These are phyloP conservation scores for Atopsyche davidsoni DNA, from an alignment of 1,140 invertebrate species.

Conservation along the genomic window DNA sequence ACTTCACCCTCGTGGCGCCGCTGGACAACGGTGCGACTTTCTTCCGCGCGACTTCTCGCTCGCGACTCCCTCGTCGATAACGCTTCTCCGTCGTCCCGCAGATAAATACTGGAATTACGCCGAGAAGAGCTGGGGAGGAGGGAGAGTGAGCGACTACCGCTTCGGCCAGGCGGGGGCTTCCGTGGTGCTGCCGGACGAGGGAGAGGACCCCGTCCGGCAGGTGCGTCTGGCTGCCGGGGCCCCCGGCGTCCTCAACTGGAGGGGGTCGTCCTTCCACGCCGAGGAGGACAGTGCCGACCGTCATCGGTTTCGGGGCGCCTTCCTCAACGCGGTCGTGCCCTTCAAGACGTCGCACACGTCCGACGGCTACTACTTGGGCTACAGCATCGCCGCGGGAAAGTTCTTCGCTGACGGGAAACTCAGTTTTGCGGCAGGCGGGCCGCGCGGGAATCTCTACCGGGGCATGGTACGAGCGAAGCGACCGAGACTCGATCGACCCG, in stretches of 20 bases:
- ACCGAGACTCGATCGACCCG: neutral
- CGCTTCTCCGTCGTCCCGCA: too few species aligned
- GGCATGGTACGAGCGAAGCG: constrained; percentile 12
- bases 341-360: neutral
- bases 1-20: too few species aligned
- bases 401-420: constrained; percentile 35
- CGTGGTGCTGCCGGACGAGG: constrained; percentile 6
- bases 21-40: too few species aligned
- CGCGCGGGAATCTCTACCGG: constrained; percentile 31
- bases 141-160: constrained; percentile 1
- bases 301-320: neutral
- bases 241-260: constrained; percentile 42
- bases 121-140: neutral
- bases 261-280: constrained; percentile 32
- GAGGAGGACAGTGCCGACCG: neutral
- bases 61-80: too few species aligned
- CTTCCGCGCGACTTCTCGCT: too few species aligned
- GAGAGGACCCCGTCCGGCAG: neutral
- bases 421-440: constrained; percentile 45
- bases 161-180: constrained; percentile 40
- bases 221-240: constrained; percentile 36
- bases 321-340: neutral
- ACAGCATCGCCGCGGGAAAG: constrained; percentile 48
- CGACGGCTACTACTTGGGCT: constrained; percentile 38
- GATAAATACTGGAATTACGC: constrained; percentile 3